A percentile compares a stretch with the other conserved stretches of the same genome.
These are phyloP conservation scores for Apotomis betuletana DNA, from an alignment of 2,888 invertebrate species.

Conservation along the genomic window DNA sequence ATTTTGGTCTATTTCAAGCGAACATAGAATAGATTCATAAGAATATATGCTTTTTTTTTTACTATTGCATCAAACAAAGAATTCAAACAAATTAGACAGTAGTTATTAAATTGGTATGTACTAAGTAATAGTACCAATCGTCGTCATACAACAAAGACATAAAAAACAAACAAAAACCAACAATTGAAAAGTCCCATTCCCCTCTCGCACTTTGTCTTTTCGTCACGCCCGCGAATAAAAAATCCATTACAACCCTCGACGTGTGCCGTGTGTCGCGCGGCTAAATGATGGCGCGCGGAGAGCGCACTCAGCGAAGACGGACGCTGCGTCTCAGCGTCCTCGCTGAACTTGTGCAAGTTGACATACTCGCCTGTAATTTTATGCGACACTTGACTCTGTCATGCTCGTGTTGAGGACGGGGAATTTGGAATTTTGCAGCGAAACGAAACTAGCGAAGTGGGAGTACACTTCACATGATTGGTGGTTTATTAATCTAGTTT, in stretches of 20 bases:
- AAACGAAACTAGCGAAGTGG: constrained; percentile 9
- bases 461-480: neutral
- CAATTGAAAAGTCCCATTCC: constrained; percentile 4
- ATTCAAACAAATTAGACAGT: no score
- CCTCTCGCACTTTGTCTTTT: constrained; percentile 23
- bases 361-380: constrained; percentile 52
- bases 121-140: no score
- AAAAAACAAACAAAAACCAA: no score
- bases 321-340: constrained; percentile 41
- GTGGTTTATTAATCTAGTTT: no score
- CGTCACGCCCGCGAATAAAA: constrained; percentile 6
- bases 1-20: no score
- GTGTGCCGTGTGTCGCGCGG: constrained; percentile 45
- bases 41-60: no score
- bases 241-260: constrained; percentile 13
- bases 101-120: no score
- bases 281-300: constrained; percentile 50
- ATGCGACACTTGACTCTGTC: constrained; percentile 47
- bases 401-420: constrained; percentile 26
- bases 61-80: no score
- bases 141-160: no score
- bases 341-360: constrained; percentile 56
- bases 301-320: constrained; percentile 46
- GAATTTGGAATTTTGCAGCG: constrained; percentile 27
- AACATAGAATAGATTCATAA: no score